phyloP scores from a whole-genome alignment of 2,888 invertebrate genomes.

The Spatulosminthurus flaviceps region DNA sequence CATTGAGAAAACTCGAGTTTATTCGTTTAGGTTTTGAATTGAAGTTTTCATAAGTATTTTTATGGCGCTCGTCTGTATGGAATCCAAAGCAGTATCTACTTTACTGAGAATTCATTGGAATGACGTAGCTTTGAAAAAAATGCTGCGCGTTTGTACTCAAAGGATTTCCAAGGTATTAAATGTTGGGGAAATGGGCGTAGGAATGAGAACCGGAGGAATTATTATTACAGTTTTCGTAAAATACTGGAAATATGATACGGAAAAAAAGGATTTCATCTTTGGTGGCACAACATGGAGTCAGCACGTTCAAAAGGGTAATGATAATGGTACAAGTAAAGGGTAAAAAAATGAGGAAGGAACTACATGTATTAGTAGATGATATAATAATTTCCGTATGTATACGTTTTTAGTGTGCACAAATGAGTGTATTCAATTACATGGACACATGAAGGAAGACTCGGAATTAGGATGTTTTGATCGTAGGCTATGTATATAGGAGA shows the following conservation, averaged over 20 bases:
- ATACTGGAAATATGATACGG: background rate
- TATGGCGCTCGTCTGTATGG: no score
- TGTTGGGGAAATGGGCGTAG: no score
- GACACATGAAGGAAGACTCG: background rate
- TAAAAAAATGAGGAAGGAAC: slow-evolving; percentile 2
- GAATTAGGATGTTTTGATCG: slow-evolving; percentile 7
- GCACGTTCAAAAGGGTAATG: background rate
- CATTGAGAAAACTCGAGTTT: no score
- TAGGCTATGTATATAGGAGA: background rate
- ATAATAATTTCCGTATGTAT: no score
- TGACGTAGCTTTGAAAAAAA: no score
- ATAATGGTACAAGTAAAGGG: background rate
- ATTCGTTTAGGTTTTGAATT: no score
- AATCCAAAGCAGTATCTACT: no score
- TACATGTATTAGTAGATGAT: background rate
- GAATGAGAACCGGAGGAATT: background rate
- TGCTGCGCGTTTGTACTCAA: no score
- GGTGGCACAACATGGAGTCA: background rate
- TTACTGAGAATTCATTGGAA: no score
- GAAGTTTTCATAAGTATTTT: no score
- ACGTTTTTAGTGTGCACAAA: no score
- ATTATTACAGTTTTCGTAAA: background rate
- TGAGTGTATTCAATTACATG: background rate
- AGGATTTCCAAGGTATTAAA: no score
- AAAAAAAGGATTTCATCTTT: background rate